Conservation (phyloP, 2,797 vertebrate genomes). For the Oreochromis grahami region DNA sequence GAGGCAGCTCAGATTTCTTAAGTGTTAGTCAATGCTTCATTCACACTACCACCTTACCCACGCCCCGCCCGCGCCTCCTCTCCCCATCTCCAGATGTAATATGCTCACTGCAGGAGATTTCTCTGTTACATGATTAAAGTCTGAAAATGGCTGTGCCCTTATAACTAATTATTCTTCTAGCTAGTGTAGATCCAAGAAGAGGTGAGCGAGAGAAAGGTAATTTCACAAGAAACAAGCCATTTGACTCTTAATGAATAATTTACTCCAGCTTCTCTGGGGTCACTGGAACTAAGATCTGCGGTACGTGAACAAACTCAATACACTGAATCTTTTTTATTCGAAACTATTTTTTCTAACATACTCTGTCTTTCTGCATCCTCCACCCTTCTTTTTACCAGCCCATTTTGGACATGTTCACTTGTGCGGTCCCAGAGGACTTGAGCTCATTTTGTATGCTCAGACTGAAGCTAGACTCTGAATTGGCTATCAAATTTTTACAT, state of each 20-base stretch:
- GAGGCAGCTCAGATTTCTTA: conserved; percentile 62
- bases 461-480: conserved; percentile 49
- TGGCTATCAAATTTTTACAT: conserved; percentile 75
- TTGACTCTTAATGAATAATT: conserved; percentile 80
- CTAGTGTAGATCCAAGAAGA: conserved; percentile 44
- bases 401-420: conserved; percentile 51
- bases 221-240: conserved; percentile 77
- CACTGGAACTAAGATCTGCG: conserved; percentile 51
- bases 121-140: conserved; percentile 76
- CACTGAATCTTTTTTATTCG: conserved; percentile 21
- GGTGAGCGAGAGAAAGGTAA: conserved; percentile 62
- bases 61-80: neutral
- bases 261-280: conserved; percentile 63
- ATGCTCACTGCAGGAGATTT: conserved; percentile 68
- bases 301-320: conserved; percentile 29
- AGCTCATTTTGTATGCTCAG: conserved; percentile 64
- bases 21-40: conserved; percentile 57
- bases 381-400: conserved; percentile 6
- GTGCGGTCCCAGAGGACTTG: conserved; percentile 25
- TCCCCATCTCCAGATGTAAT: conserved; percentile 58
- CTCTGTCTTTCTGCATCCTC: conserved; percentile 24
- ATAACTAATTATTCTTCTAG: conserved; percentile 76
- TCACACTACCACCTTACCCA: neutral
- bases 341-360: conserved; percentile 1
- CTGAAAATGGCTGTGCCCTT: conserved; percentile 70